phyloP scores from a whole-genome alignment of 2,797 vertebrate species.

The Dendrocincla tyrannina region DNA sequence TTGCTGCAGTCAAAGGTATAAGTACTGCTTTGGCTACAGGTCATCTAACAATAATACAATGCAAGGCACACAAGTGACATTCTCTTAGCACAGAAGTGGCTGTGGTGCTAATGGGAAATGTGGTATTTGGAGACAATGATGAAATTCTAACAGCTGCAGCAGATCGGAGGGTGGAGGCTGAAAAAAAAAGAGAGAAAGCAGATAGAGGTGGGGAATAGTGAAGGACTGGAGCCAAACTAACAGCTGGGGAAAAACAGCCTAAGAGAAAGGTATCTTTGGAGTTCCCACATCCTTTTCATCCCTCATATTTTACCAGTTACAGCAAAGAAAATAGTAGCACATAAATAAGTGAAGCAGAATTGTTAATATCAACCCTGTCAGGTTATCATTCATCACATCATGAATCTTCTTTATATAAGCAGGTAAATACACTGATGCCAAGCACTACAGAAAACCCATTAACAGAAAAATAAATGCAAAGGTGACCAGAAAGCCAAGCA shows the following conservation, averaged over 20 bases:
- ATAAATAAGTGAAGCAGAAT: neutral
- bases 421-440: neutral
- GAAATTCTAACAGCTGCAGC: conserved; percentile 59
- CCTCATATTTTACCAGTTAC: neutral
- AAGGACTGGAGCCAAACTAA: conserved; percentile 14
- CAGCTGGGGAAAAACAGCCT: conserved; percentile 33
- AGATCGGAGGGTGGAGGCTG: neutral
- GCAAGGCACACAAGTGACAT: neutral
- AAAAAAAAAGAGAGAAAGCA: neutral
- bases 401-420: neutral
- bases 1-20: neutral
- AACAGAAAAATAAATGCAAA: neutral
- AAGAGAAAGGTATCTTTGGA: neutral
- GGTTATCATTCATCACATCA: neutral
- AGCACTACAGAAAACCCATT: neutral
- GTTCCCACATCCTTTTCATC: conserved; percentile 20
- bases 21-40: neutral
- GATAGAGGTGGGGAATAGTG: neutral
- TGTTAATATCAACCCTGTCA: neutral
- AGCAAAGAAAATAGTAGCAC: neutral
- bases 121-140: conserved; percentile 20
- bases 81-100: neutral
- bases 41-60: neutral
- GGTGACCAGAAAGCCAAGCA: neutral
- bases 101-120: neutral